Base-by-base conservation (phyloP, 2,113 vertebrate genomes). In the Ctenodactylus gundi region DNA sequence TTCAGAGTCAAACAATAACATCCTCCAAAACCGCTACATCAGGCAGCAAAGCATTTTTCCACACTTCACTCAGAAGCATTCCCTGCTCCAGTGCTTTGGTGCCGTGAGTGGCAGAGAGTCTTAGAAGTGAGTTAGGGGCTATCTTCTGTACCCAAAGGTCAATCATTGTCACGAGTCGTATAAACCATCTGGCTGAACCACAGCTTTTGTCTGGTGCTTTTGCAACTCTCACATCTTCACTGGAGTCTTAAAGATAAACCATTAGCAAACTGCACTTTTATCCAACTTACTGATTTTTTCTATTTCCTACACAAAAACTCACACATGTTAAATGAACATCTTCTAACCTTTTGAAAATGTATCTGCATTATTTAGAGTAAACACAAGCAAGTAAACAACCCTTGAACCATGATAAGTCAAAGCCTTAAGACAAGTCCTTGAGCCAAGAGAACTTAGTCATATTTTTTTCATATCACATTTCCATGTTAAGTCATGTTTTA, bases 1-100 rank as follows among this genome's bases (percentile, higher is more conserved):
- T 93, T 94, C 90, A 77, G 90, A 83, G 72, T 70, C 34, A 94
- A 77, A 95, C 60, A 95, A 85, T 93, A 88, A 20, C 86, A 62
- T 51, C 53, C 85, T 64, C 49, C 62, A 85, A 34, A n/a, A 4
- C 51, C 2, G 12, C 64, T 53, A 44, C 58, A 91, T 25, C 75
- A 93, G 78, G 49, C 67, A 85, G 44, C 57, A 68, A 93, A 62
- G 78, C 27, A 68, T 31, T 95, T n/a, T 90, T 85, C 88, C 92
- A 88, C 27, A 67, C 57, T 77, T 60, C 72, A 88, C 46, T 17
- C 46, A 46, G 14, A 88, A 46, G 84, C 72, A 82, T 55, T 39
- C 23, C 53, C 73, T 82, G 51, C 15, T 46, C 73, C 39, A 6
- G 41, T 36, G 46, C 85, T 89, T 72, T 11, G 23, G 10, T 46